phyloP scores from a whole-genome alignment of 2,113 vertebrate genomes.

The Gila orcuttii region DNA sequence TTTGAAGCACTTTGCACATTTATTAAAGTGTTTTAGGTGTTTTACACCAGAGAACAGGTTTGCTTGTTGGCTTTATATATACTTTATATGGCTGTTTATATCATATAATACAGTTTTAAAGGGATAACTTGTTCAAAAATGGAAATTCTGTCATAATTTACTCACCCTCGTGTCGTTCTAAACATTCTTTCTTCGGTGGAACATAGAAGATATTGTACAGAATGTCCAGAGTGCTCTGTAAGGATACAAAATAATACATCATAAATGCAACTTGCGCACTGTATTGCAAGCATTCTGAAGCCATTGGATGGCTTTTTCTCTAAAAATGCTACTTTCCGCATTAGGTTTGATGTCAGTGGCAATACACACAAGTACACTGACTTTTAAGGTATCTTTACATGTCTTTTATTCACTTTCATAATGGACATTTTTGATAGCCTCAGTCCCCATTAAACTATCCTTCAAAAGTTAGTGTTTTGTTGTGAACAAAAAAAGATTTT shows the following conservation, averaged over 20 bases:
- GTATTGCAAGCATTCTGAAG: not conserved
- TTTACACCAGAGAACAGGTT: not conserved
- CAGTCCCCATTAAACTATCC: not conserved
- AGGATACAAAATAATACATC: not conserved
- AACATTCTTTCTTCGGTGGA: not conserved
- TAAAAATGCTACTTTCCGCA: not conserved
- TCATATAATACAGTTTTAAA: not conserved
- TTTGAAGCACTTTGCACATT: not conserved
- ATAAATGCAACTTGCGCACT: not conserved
- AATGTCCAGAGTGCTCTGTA: not conserved
- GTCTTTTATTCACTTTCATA: not conserved
- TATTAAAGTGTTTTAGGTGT: conserved; percentile 16
- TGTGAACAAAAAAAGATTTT: no score
- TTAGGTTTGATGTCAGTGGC: not conserved
- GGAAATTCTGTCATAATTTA: not conserved
- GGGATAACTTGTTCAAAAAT: not conserved
- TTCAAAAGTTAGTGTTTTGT: not conserved
- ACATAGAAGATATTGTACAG: not conserved
- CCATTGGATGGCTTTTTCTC: not conserved
- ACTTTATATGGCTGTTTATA: not conserved
- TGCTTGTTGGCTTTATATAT: conserved; percentile 1
- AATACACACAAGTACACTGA: not conserved
- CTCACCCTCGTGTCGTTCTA: not conserved
- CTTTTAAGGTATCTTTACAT: not conserved
- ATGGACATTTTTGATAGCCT: not conserved